Conservation (phyloP, 2,888 invertebrate genomes). For the Crocallis elinguaria region DNA sequence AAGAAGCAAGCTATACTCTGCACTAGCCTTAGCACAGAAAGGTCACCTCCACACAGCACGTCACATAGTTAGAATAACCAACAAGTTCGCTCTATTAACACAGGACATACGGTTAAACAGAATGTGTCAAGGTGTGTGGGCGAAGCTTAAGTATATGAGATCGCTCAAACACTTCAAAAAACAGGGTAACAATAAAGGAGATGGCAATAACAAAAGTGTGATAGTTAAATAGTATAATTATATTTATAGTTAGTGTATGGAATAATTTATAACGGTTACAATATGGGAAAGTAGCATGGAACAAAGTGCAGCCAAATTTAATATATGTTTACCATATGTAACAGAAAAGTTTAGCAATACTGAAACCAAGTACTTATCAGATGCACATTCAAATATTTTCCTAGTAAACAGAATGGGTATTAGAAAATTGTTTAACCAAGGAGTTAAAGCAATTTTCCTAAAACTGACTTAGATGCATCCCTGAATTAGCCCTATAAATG, state of each 20-base stretch:
- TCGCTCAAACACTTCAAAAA: constrained; percentile 42
- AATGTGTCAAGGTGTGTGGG: constrained; percentile 96
- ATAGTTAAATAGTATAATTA: constrained; percentile 7
- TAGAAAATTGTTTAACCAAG: too few species aligned
- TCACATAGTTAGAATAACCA: constrained; percentile 82
- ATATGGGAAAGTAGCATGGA: too few species aligned
- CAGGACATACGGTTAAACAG: constrained; percentile 88
- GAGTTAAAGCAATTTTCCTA: too few species aligned
- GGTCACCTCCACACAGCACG: constrained; percentile 87
- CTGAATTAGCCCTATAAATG: too few species aligned
- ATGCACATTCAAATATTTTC: too few species aligned
- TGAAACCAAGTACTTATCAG: too few species aligned
- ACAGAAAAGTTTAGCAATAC: too few species aligned
- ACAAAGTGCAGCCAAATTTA: too few species aligned
- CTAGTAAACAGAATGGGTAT: too few species aligned
- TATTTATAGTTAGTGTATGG: not conserved
- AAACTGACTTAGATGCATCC: too few species aligned
- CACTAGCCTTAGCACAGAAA: constrained; percentile 94
- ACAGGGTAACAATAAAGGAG: constrained; percentile 38
- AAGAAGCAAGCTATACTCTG: constrained; percentile 93
- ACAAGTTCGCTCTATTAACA: constrained; percentile 64
- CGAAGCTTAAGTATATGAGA: constrained; percentile 88
- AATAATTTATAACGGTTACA: too few species aligned
- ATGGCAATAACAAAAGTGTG: constrained; percentile 15
- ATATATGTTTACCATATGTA: too few species aligned